phyloP scores from a whole-genome alignment of 2,797 vertebrate species.

The Fringilla coelebs region DNA sequence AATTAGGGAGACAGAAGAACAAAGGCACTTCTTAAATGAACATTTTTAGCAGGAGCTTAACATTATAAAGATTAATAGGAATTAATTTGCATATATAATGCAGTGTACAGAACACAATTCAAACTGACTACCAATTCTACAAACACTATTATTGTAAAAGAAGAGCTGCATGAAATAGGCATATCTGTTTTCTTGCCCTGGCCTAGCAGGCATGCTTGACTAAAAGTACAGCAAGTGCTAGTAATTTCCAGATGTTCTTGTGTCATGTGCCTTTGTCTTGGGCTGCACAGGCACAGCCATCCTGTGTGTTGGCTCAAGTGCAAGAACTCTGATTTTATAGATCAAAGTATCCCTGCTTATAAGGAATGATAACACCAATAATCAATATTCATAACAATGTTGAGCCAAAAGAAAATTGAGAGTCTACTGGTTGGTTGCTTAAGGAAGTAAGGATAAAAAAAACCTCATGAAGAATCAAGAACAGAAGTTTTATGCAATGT shows the following conservation, averaged over 20 bases:
- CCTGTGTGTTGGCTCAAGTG: not conserved
- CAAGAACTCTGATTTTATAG: not conserved
- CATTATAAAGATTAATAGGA: constrained; percentile 70
- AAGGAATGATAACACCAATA: not conserved
- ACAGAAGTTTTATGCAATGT: not conserved
- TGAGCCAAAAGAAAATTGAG: not conserved
- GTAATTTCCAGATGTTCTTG: not conserved
- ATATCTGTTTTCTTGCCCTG: not conserved
- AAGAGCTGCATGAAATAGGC: not conserved
- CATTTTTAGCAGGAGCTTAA: constrained; percentile 66
- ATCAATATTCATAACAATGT: not conserved
- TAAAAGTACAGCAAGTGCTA: not conserved
- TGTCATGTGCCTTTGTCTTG: not conserved
- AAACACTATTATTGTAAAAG: constrained; percentile 5
- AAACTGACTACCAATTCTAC: constrained; percentile 12
- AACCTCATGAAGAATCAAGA: not conserved
- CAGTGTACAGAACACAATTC: constrained; percentile 43
- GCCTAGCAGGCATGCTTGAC: not conserved
- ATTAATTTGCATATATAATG: constrained; percentile 68
- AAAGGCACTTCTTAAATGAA: constrained; percentile 60
- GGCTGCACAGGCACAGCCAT: not conserved
- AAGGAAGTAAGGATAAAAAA: not conserved
- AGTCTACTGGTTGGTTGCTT: not conserved
- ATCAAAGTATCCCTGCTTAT: not conserved
- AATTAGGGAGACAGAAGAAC: constrained; percentile 66